phyloP scores from a whole-genome alignment of 2,797 vertebrate genomes.

The Phrynocephalus forsythii region DNA sequence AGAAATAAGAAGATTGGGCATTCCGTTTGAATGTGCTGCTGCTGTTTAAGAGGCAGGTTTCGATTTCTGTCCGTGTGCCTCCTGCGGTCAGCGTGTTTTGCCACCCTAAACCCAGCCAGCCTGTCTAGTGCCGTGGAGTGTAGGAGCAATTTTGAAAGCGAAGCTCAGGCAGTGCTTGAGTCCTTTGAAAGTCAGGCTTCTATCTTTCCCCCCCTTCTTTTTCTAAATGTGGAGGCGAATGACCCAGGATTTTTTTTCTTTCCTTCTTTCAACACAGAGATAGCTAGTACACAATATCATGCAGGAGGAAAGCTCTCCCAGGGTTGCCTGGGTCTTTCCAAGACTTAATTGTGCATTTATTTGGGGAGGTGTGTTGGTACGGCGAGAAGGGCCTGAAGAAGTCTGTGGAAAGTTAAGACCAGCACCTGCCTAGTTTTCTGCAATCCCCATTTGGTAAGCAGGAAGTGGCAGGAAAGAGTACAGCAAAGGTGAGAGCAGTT shows the following conservation, averaged over 20 bases:
- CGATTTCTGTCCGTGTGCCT: neutral
- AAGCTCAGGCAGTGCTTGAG: neutral
- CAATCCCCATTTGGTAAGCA: neutral
- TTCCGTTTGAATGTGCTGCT: neutral
- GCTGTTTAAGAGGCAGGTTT: neutral
- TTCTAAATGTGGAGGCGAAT: neutral
- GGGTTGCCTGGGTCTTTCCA: neutral
- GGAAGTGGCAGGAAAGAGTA: neutral
- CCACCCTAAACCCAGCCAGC: neutral
- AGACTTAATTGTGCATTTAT: constrained; percentile 27
- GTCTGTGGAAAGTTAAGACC: neutral
- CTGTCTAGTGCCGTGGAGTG: neutral
- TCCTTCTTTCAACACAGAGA: neutral
- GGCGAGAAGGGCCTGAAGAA: constrained; percentile 27
- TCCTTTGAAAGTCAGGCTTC: neutral
- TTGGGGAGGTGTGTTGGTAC: neutral
- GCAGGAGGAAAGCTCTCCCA: neutral
- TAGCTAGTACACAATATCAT: neutral
- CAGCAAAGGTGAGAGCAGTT: neutral
- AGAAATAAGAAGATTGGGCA: too few relatives aligned
- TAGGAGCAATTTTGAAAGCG: neutral
- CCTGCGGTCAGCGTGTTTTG: neutral
- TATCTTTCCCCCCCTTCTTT: neutral
- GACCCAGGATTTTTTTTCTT: neutral
- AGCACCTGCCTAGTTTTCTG: neutral